phyloP scores from a whole-genome alignment of 2,113 vertebrate genomes.

The Penelope pileata region DNA sequence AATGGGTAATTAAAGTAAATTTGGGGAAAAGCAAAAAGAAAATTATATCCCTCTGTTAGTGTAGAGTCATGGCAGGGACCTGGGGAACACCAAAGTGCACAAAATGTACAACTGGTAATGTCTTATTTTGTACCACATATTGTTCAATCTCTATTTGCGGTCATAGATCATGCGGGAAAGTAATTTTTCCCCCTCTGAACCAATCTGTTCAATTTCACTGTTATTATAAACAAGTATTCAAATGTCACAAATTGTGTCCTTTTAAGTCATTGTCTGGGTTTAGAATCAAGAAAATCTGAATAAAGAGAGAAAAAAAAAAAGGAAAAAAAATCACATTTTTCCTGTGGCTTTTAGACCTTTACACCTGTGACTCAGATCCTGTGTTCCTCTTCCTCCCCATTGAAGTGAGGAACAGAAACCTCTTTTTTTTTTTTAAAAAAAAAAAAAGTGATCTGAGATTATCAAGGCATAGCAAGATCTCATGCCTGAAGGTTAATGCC shows the following conservation, averaged over 20 bases:
- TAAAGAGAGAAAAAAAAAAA: background rate
- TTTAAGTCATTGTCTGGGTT: background rate
- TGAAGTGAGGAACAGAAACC: background rate
- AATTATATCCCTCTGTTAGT: background rate
- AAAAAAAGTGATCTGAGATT: background rate
- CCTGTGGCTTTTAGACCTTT: background rate
- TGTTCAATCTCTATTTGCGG: background rate
- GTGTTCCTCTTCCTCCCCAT: background rate
- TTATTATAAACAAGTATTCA: background rate
- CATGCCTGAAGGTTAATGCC: background rate
- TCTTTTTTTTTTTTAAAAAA: background rate
- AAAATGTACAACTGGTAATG: background rate
- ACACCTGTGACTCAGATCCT: background rate
- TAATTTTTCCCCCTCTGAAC: background rate
- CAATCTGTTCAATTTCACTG: background rate
- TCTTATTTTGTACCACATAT: background rate
- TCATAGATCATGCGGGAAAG: background rate
- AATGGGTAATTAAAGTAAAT: background rate
- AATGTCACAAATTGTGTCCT: background rate
- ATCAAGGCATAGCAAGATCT: conserved; percentile 14
- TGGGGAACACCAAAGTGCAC: background rate
- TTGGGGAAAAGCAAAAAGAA: background rate
- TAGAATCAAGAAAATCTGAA: background rate
- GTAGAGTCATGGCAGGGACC: background rate
- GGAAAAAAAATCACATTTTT: background rate